These are phyloP conservation scores for Tribolium freemani DNA, from an alignment of 2,888 invertebrate species.

Conservation along the genomic window DNA sequence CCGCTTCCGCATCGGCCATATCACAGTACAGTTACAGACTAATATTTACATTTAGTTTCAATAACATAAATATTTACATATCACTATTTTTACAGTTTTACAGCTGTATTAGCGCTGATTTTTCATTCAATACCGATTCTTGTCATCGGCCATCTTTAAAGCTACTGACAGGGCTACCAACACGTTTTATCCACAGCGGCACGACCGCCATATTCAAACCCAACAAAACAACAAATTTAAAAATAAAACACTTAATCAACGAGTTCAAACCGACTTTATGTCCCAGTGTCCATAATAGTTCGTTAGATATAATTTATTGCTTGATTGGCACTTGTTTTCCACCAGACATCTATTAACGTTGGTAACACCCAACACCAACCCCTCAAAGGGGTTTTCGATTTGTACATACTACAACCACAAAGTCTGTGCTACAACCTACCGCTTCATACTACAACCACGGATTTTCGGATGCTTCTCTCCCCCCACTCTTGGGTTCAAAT, in stretches of 20 bases:
- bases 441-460: too few relatives aligned
- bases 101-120: constrained; percentile 41
- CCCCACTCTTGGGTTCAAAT: too few relatives aligned
- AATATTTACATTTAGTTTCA: constrained; percentile 61
- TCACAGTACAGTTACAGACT: constrained; percentile 67
- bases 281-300: background rate
- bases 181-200: background rate
- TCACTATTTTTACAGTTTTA: constrained; percentile 59
- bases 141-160: constrained; percentile 44
- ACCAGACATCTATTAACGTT: background rate
- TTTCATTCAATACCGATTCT: constrained; percentile 37
- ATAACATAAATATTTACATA: constrained; percentile 64
- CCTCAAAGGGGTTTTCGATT: too few relatives aligned
- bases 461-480: too few relatives aligned
- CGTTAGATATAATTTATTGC: too few relatives aligned
- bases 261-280: too few relatives aligned
- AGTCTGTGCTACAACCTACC: too few relatives aligned
- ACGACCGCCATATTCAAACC: constrained; percentile 16
- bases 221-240: background rate
- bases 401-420: too few relatives aligned
- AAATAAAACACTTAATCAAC: too few relatives aligned
- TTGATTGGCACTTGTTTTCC: too few relatives aligned
- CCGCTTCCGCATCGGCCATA: constrained; percentile 80
- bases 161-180: constrained; percentile 7
- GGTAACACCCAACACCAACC: background rate